Percentiles rank a stretch among this genome's conserved stretches.
These are phyloP conservation scores for Melanocharis versteri DNA, from an alignment of 2,113 vertebrate species.

Conservation along the genomic window DNA sequence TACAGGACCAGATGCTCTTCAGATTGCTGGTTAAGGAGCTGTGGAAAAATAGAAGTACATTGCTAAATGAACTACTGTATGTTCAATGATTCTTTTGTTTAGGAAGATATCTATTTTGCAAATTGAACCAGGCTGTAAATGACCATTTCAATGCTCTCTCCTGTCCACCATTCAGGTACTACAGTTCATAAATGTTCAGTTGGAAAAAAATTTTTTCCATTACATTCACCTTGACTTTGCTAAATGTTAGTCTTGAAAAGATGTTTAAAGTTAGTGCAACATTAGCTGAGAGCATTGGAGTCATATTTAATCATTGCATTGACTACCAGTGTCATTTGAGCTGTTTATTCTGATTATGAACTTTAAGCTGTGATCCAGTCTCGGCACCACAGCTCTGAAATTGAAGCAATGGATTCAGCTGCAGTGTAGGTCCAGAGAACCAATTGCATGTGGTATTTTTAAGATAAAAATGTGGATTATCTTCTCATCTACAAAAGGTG, in stretches of 20 bases:
- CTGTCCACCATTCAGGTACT: neutral
- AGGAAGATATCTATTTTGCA: neutral
- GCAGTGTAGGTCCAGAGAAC: neutral
- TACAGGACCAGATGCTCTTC: neutral
- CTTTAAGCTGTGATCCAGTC: conserved; percentile 17
- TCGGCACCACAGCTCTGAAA: neutral
- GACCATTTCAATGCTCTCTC: neutral
- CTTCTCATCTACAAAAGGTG: neutral
- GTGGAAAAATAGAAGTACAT: conserved; percentile 5
- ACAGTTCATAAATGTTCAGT: neutral
- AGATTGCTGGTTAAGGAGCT: neutral
- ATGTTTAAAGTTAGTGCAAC: conserved; percentile 30
- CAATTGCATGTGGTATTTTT: neutral
- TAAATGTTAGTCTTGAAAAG: conserved; percentile 12
- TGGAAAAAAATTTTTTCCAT: neutral
- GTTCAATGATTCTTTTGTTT: conserved; percentile 1
- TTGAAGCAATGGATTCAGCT: neutral
- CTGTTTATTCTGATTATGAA: conserved; percentile 56
- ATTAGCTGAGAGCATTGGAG: conserved; percentile 36
- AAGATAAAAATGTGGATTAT: neutral
- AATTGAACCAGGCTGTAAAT: neutral
- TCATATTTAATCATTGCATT: conserved; percentile 41
- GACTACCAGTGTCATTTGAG: conserved; percentile 13
- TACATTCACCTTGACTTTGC: conserved; percentile 5
- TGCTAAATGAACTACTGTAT: neutral